Base-by-base conservation (phyloP, 2,888 invertebrate genomes). In the Pseudoips prasinana region DNA sequence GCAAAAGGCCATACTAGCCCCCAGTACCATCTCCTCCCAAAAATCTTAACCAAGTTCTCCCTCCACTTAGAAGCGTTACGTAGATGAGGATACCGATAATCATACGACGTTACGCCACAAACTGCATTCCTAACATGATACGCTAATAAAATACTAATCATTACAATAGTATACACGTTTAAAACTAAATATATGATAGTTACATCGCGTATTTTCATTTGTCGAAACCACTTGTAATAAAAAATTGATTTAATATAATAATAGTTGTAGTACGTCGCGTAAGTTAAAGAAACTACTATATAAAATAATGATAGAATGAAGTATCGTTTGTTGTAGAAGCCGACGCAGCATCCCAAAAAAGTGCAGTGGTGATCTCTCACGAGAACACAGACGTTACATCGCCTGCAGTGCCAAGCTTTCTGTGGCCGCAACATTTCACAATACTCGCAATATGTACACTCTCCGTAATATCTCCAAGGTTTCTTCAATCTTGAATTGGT, bases 301-400 rank as follows among this genome's bases (percentile, higher is more conserved):
- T 96, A 93, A 0, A 92, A 60, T 0, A 95, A 76, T 64, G 95
- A 94, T 64, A 93, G 87, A 4, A 96, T 64, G 65, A 95, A 97
- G 72, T 93, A 97, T 46, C 97, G 90, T 50, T 94, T 93, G 73
- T 97, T 97, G 51, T 90, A 75, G 56, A 94, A 91, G 6, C 97
- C 97, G 33, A 97, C 90, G 73, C 97, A 97, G 53, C 93, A 93
- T 1, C 94, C 93, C 0, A 95, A 92, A 73, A 97, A 96, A 41
- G 93, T 90, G 66, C 97, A 95, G 65, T 95, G 94, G 73, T 95
- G 96, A 63, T 96, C 97, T 41, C 97, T 87, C 59, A 93, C 93
- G 2, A 94, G 63, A 30, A 98, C 92, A 67, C 98, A 98, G 0
- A 89, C 85, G 28, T 94, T 90, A 74, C 98, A 98, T 0, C 83